These are phyloP conservation scores for Galago senegalensis DNA, from an alignment of 2,797 vertebrate genomes.

Conservation along the genomic window DNA sequence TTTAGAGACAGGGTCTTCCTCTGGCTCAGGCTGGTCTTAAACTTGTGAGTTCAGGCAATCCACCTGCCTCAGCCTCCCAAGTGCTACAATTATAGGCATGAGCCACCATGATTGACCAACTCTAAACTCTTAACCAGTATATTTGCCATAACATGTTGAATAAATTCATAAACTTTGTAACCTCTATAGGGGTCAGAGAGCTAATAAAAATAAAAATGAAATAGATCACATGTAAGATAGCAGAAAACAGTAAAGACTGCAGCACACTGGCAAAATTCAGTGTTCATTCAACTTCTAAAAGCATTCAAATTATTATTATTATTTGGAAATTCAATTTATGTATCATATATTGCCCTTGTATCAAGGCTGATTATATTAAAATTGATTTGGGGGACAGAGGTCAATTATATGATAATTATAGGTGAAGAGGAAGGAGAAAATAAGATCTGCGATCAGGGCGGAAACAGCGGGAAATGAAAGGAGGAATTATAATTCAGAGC, in stretches of 20 bases:
- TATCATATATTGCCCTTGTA: background rate
- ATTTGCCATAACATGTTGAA: background rate
- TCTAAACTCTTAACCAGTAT: background rate
- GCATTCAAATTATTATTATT: background rate
- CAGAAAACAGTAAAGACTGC: background rate
- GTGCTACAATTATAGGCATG: no score
- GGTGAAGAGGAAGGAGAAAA: background rate
- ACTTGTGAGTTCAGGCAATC: no score
- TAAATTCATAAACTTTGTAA: background rate
- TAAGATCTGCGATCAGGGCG: no score
- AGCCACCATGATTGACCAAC: no score
- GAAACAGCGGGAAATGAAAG: background rate
- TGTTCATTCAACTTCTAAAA: background rate
- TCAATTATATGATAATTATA: background rate
- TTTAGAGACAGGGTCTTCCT: no score
- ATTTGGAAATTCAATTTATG: background rate
- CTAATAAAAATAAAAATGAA: background rate
- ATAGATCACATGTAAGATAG: background rate
- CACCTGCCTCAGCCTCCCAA: no score
- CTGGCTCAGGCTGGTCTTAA: no score
- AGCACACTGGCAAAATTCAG: background rate
- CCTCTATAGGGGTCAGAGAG: background rate
- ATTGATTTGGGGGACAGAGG: background rate
- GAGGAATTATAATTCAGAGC: background rate
- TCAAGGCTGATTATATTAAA: background rate